Base-by-base conservation (phyloP, 64 coral and sea anemone genomes). In the Stichodactyla mertensii region DNA sequence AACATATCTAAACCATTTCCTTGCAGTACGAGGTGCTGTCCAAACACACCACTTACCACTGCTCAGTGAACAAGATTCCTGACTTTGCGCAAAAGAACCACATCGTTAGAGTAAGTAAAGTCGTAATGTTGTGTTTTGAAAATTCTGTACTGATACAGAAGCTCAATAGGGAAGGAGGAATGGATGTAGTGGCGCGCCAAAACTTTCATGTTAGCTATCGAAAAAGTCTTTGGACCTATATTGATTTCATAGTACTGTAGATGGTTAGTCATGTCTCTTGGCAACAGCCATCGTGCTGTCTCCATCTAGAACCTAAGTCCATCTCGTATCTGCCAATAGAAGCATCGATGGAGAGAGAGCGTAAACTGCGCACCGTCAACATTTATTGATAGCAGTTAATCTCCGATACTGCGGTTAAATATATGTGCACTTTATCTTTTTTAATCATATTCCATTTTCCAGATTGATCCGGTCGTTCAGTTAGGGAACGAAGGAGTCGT, bases 31-130 rank as follows among this genome's bases (percentile, higher is more conserved):
- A 24, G 55, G 61, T 92, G 16, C 90, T 86, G 6, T 22, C 78
- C 16, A 71, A 83, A 7, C 77, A 83, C 14, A 92, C 90, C 62
- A 92, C 90, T 7, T 92, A 92, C 60, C 85, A 74, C 81, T 92
- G 90, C 81, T 74, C 77, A n/a, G 26, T 83, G 11, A 4, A 86
- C 23, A 87, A 82, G 52, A 60, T 81, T 12, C 90, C 90, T 55
- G 86, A 87, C 23, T 87, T 92, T 51, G 66, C 53, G 9, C 54
- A 52, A 15, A 92, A 92, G 53, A 55, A 87, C 22, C 90, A 92
- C 22, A 58, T 92, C 54, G 79, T 82, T 70, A 64, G 84, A 77
- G 90, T 92, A 20, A 86, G 74, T 79, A 57, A 0, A 11, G 9
- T 58, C 16, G 77, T 16, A 92, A 82, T n/a, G 52, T 80, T 12